Base-by-base conservation (phyloP, 2,888 invertebrate species). In the Protophormia terraenovae region DNA sequence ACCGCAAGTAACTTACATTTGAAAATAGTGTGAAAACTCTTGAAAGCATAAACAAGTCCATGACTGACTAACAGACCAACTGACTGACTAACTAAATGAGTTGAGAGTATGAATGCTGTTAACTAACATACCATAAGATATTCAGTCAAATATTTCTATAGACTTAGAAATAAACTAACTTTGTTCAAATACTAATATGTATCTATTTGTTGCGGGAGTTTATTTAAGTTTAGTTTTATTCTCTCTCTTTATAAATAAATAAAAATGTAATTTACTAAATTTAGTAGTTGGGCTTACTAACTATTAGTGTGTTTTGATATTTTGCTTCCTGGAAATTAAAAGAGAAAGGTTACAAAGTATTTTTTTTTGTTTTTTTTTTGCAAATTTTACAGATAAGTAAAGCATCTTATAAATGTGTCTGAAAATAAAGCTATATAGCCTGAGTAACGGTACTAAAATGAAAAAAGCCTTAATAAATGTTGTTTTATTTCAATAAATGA, bases 1-100 rank as follows among this genome's bases (percentile, higher is more conserved):
- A 92, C 92, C 92, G 92, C 90, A 88, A 92, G 92, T 92, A 92
- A 90, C 92, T 92, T 92, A 92, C 92, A 92, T 92, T 92, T 90
- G 90, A 90, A 91, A 91, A 90, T 90, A 90, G 90, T 90, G 90
- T 89, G 90, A 90, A 90, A 89, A 87, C 71, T 79, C 75, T 77
- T 82, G 22, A 62, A 80, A 79, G 55, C 76, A 76, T 58, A 76
- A 84, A 82, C 86, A 83, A 76, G 72, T 86, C 53, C 77, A 83
- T 80, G 58, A 47, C 58, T 75, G 67, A 64, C 64, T 72, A 38
- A 38, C 64, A 66, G 10, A 64, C 53, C 73, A 64, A 84, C 83
- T 71, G 81, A 69, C 80, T 73, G 29, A 62, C 32, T 50, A 47
- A 45, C 55, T 55, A 38, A 45, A 22, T 35, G 7, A 50, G 16